Base-by-base conservation (phyloP, 2,797 vertebrate species). In the Coranthus polyacanthus region DNA sequence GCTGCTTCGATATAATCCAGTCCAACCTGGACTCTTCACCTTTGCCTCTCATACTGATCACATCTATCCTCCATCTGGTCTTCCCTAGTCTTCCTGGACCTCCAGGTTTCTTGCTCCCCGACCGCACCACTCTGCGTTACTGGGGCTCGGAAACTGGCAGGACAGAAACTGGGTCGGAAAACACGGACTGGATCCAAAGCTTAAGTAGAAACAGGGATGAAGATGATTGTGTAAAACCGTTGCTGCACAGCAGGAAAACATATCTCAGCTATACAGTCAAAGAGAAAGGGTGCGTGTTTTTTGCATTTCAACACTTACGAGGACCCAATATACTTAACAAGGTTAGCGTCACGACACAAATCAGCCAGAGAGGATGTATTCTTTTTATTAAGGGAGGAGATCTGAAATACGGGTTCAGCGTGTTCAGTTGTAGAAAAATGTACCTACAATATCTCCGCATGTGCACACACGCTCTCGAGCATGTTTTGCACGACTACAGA, bases 131-230 rank as follows among this genome's bases (percentile, higher is more conserved):
- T 83, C 79, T 22, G 57, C 38, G 3, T 79, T 78, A 71, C 79
- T 83, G 75, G 81, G 62, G 74, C 72, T 85, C 37, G 85, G 86
- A 87, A 89, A 86, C 86, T 84, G 86, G 87, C 88, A 90, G 77
- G 59, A 47, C 49, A 65, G 72, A 88, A 93, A 90, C 75, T 92
- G 87, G 92, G 90, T 84, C 47, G 91, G 92, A 94, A 93, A 94
- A 91, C 52, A n/a, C 67, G 38, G 71, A 55, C 32, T 16, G 76
- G 72, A 76, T 91, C 92, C 91, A 93, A 84, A 79, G 81, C 78
- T 87, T 91, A 93, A 94, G 89, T 88, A 89, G 88, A 92, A 93
- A 86, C 92, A 93, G 92, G 81, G 89, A 90, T 84, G 82, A 90
- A 78, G 84, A 89, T 20, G 78, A 88, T 79, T 85, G 84, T 86